Conservation (phyloP, 2,113 vertebrate species). For the Silurus asotus region DNA sequence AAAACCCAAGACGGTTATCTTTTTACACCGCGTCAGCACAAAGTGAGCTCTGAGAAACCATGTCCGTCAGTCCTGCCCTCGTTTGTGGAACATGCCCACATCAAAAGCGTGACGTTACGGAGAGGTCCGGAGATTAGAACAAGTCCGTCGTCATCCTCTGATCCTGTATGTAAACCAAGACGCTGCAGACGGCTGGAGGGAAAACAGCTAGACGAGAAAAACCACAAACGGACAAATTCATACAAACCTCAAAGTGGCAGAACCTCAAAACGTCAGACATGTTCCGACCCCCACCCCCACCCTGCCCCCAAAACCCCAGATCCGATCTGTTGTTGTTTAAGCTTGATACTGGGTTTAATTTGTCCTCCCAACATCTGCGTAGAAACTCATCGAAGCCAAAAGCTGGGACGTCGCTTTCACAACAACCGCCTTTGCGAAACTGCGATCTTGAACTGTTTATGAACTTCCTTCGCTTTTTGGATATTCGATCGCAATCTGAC, state of each 20-base stretch:
- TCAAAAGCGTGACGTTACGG: neutral
- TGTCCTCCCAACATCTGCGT: neutral
- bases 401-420: neutral
- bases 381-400: constrained; percentile 17
- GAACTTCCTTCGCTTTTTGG: constrained; percentile 17
- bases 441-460: constrained; percentile 11
- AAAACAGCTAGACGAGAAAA: neutral
- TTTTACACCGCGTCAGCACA: neutral
- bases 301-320: neutral
- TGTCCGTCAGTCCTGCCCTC: neutral
- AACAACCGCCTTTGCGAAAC: neutral
- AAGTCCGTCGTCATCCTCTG: neutral
- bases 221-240: constrained; percentile 1
- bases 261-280: neutral
- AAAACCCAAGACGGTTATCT: neutral
- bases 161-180: neutral
- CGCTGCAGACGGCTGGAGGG: neutral
- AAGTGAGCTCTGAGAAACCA: neutral
- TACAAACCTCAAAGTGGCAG: neutral
- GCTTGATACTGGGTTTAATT: constrained; percentile 13
- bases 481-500: constrained; percentile 12
- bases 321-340: constrained; percentile 24
- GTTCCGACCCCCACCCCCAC: neutral
- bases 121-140: neutral
- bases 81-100: neutral